phyloP scores from a whole-genome alignment of 1,140 invertebrate genomes.

The Eupristina koningsbergeri region DNA sequence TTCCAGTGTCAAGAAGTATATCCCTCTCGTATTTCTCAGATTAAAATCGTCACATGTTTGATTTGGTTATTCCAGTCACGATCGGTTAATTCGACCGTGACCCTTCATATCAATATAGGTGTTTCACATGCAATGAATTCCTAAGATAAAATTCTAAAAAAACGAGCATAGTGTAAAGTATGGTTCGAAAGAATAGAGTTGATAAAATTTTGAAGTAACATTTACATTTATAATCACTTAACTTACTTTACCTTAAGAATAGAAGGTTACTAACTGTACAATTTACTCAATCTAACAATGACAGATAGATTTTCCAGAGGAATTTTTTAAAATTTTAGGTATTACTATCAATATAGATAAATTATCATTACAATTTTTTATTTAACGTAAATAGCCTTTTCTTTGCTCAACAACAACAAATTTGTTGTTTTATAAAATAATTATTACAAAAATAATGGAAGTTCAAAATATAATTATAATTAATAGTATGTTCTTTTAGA shows the following conservation, averaged over 20 bases:
- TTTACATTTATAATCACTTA: too few species aligned
- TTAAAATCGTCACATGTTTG: background rate
- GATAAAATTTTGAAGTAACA: background rate
- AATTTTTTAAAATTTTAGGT: background rate
- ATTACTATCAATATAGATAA: too few species aligned
- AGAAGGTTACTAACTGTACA: background rate
- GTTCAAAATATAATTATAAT: too few species aligned
- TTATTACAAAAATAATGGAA: too few species aligned
- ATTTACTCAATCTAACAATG: background rate
- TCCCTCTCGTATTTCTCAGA: background rate
- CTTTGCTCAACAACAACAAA: too few species aligned
- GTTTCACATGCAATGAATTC: background rate
- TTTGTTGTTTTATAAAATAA: too few species aligned
- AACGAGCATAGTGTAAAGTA: too few species aligned
- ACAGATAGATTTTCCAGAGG: background rate
- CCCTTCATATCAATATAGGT: background rate
- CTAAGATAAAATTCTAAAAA: background rate
- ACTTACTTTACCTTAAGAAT: background rate
- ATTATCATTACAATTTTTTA: too few species aligned
- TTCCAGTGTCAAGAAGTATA: background rate
- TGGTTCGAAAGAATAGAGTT: background rate
- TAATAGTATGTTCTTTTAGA: too few species aligned
- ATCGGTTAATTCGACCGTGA: conserved; percentile 22
- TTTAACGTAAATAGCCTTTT: too few species aligned
- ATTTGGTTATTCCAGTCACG: conserved; percentile 18